Evolutionary conservation across 2,113 vertebrate species (phyloP), one percentile per base, ranked within the genome.

Genomic region (Ptyas mucosa): DNA sequence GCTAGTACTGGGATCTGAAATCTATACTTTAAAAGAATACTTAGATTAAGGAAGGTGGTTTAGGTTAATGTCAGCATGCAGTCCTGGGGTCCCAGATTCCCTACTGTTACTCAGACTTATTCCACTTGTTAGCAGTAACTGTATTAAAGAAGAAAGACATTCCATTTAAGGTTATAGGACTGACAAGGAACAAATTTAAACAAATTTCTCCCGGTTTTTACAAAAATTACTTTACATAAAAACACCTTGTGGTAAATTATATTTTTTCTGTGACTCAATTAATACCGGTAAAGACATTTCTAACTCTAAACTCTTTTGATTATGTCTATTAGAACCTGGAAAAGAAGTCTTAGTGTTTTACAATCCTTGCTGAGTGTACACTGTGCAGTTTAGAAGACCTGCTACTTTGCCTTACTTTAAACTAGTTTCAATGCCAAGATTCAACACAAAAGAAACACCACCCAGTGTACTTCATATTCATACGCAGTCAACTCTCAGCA

Each of bases 401-500:
- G 69, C 53, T 26, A 87, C n/a, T 11, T 8, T 81, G 69, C 18
- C 4, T 91, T 92, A 11, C 54, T 91, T 93, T 43, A 95, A 61
- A 94, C 86, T 51, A 51, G 11, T 14, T 12, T n/a, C 23, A 51
- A 21, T 0, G 15, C 46, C 43, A 85, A 87, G 18, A 1, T 9
- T 24, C 49, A 93, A 86, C 61, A 93, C 92, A 58, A 87, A 55
- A 6, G 58, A 86, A 85, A 89, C 46, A 18, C 14, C 53, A 92
- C 90, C 85, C 75, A 90, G 3, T 15, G 52, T 20, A 75, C 64
- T 94, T 92, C 81, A 49, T 46, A 88, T 43, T 18, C 69, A 85
- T 24, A 85, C 91, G 90, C 46, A 92, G 91, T 75, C 87, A 94
- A 90, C 61, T 52, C 87, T 81, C 4, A 21, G 91, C 91, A 92